Percentiles rank a stretch among this genome's conserved stretches.
Conservation (phyloP, 2,113 vertebrate genomes). For the Nibea coibor region DNA sequence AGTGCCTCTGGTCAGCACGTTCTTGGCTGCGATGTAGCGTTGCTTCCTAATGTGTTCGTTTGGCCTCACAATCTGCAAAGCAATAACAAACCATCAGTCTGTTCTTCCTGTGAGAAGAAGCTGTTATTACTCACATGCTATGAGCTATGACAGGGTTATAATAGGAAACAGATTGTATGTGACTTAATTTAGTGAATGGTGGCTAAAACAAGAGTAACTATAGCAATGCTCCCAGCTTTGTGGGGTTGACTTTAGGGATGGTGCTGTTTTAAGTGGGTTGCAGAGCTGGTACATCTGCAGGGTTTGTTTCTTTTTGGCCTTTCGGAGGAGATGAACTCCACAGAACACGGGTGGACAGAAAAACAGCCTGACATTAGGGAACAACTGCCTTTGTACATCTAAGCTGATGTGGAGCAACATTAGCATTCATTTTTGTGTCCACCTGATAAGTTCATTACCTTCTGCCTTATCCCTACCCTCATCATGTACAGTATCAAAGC, state of each 20-base stretch:
- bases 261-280: too few relatives aligned
- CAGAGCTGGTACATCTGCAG: too few relatives aligned
- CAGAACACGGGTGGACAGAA: too few relatives aligned
- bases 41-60: conserved; percentile 93
- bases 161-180: background rate
- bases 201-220: background rate
- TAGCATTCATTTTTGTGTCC: background rate
- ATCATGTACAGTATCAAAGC: background rate
- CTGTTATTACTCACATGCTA: background rate
- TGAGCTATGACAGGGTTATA: background rate
- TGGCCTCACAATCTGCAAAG: conserved; percentile 87
- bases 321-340: too few relatives aligned
- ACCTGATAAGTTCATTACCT: background rate
- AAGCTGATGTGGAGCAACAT: background rate
- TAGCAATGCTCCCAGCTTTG: background rate
- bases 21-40: conserved; percentile 91
- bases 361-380: too few relatives aligned
- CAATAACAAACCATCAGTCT: background rate
- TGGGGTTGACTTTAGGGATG: too few relatives aligned
- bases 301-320: too few relatives aligned
- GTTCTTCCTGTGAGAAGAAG: background rate
- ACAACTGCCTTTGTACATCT: too few relatives aligned
- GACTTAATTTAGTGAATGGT: background rate
- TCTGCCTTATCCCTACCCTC: background rate
- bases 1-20: conserved; percentile 89